A percentile compares a stretch with the other conserved stretches of the same genome.
Evolutionary conservation across 2,888 invertebrate genomes (phyloP).

Genomic region (Chirona hameri): DNA sequence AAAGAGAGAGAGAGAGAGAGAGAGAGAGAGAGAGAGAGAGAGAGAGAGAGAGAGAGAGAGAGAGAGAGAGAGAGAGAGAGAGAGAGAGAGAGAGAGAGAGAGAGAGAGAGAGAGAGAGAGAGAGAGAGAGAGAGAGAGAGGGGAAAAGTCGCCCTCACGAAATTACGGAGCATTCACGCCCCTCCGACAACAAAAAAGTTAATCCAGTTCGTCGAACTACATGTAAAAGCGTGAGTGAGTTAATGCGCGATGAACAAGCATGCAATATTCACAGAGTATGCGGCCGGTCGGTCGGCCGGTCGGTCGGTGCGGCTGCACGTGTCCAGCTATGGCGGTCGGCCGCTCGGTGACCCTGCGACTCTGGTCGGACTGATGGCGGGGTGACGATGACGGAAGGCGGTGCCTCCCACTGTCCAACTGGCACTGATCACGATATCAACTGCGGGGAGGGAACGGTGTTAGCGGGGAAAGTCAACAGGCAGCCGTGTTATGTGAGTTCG

Average conservation of each 20-base stretch:
- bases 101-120: neutral
- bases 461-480: neutral
- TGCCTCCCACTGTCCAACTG: neutral
- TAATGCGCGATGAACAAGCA: neutral
- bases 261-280: neutral
- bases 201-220: neutral
- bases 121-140: neutral
- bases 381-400: neutral
- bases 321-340: neutral
- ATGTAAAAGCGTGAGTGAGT: neutral
- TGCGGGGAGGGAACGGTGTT: neutral
- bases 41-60: neutral
- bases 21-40: neutral
- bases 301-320: neutral
- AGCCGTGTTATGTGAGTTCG: neutral
- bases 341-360: neutral
- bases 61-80: neutral
- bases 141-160: neutral
- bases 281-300: neutral
- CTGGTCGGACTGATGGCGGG: neutral
- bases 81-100: neutral
- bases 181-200: neutral
- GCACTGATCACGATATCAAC: constrained; percentile 1
- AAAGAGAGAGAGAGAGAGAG: neutral
- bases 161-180: neutral